Base-by-base conservation (phyloP, 2,888 invertebrate genomes). In the Lepas anatifera region DNA sequence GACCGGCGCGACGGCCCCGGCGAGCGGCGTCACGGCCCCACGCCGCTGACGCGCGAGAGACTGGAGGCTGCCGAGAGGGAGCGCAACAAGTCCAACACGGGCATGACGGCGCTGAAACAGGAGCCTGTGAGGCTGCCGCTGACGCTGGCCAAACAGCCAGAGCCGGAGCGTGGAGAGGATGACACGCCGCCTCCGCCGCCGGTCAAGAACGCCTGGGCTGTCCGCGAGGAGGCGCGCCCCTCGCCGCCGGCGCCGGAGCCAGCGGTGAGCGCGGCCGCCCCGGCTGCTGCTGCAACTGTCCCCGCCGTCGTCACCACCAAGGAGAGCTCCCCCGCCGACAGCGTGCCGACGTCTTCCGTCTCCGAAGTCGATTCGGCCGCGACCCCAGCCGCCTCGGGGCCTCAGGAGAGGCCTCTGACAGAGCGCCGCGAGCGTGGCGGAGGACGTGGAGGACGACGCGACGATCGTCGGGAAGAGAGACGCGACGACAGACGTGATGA, bases 11-110 rank as follows among this genome's bases (percentile, higher is more conserved):
- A 50, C 11, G 27, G 27, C 27, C 18, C 22, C 4, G 50, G 22
- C 25, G 10, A 13, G 22, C 58, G 58, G 25, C 58, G 25, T 8
- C 58, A 58, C 58, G 73, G 85, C n/a, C 84, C 85, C 0, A 85
- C 84, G 27, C 85, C 86, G 1, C 84, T 85, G 16, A 85, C 85
- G 0, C 82, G 84, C 72, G 86, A 86, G 70, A 83, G 84, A 74
- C 80, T 86, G 27, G 85, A 85, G 75, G 85, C 85, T 18, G 68
- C 71, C 7, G 72, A 72, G 25, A 76, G 76, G 69, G 74, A 74
- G 71, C 58, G 58, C 69, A 73, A 74, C 67, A 48, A 71, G 22
- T 35, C 7, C 32, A n/a, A n/a, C n/a, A 39, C 70, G 71, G 75
- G 73, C 70, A 72, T 75, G 73, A 75, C 73, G 72, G 68, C 69